Evolutionary conservation across 2,797 vertebrate species (phyloP).

Genomic region (Arremon aurantiirostris): DNA sequence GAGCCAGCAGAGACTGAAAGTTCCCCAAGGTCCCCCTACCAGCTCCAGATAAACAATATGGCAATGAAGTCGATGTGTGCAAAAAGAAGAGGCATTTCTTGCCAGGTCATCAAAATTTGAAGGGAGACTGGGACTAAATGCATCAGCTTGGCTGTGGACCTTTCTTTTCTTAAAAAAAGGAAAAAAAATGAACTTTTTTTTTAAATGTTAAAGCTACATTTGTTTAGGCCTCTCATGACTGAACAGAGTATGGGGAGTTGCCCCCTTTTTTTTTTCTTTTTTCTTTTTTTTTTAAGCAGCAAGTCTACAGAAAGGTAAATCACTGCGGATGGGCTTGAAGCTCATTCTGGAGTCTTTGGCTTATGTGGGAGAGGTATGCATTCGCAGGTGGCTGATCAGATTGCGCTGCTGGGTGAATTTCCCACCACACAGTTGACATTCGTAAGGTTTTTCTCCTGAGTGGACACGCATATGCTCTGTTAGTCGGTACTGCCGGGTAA

Average conservation of each 20-base stretch:
- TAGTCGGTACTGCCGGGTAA: slow-evolving; percentile 98
- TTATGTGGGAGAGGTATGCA: slow-evolving; percentile 98
- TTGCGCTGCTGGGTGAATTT: slow-evolving; percentile 99
- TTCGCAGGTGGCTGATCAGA: slow-evolving; percentile 99
- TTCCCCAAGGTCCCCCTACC: background rate
- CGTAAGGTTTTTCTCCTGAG: slow-evolving; percentile 99
- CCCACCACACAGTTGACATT: slow-evolving; percentile 98
- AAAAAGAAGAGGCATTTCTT: slow-evolving; percentile 23
- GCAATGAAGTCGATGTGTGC: background rate
- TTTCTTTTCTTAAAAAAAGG: slow-evolving; percentile 27
- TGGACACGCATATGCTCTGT: slow-evolving; percentile 99
- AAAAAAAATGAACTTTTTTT: slow-evolving; percentile 23
- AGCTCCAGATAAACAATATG: background rate
- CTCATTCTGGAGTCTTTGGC: slow-evolving; percentile 89
- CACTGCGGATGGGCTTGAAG: slow-evolving; percentile 73
- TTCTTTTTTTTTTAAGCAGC: slow-evolving; percentile 63
- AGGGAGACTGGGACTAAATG: background rate
- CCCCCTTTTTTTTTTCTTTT: background rate
- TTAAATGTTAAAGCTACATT: slow-evolving; percentile 72
- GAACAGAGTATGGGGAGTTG: slow-evolving; percentile 63
- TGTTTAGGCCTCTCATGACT: slow-evolving; percentile 68
- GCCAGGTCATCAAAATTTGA: background rate
- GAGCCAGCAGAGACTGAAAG: background rate
- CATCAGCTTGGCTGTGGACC: slow-evolving; percentile 58
- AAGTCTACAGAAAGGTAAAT: slow-evolving; percentile 76